Base-by-base conservation (phyloP, 2,888 invertebrate species). In the Tineola bisselliella region DNA sequence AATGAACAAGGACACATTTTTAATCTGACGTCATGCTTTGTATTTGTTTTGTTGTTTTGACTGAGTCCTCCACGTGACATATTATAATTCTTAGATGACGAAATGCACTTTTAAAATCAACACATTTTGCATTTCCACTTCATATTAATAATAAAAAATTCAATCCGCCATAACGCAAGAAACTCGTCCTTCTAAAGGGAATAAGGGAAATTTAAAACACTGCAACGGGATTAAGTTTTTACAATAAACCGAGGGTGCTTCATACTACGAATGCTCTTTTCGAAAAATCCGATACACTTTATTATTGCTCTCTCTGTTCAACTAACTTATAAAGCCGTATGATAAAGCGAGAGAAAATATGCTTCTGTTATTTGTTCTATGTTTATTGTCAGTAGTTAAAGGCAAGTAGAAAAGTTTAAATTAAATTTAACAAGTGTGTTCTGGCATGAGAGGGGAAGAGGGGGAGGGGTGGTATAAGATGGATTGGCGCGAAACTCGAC, bases 381-480 rank as follows among this genome's bases (percentile, higher is more conserved):
- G n/a, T 6, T 38, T 38, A n/a, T n/a, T 38, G 38, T 38, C 10
- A 12, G 38, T 38, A 38, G 38, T 38, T 6, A 10, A 38, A n/a
- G 3, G 10, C 10, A 68, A 79, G 77, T 69, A 73, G 69, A 70
- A 77, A 81, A 81, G 76, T 81, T 82, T 76, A 76, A 76, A 81
- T 81, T 78, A 77, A 79, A 79, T 78, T 77, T 72, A 72, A 48
- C 71, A 38, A 38, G 38, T 38, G 38, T 69, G 68, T 70, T 71
- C 71, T 69, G 62, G 64, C 17, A 67, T 44, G 65, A 68, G 72
- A 10, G 38, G n/a, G 5, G 25, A 10, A 10, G 6, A 10, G n/a
- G 5, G 38, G 38, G 38, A 10, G 38, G 3, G 11, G 3, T 38
- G 38, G 6, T 6, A 6, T 4, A 38, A 38, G 38, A 38, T 38